Base-by-base conservation (phyloP, 37 sponge, comb jelly and placozoan species). In the Beroe forskalii region DNA sequence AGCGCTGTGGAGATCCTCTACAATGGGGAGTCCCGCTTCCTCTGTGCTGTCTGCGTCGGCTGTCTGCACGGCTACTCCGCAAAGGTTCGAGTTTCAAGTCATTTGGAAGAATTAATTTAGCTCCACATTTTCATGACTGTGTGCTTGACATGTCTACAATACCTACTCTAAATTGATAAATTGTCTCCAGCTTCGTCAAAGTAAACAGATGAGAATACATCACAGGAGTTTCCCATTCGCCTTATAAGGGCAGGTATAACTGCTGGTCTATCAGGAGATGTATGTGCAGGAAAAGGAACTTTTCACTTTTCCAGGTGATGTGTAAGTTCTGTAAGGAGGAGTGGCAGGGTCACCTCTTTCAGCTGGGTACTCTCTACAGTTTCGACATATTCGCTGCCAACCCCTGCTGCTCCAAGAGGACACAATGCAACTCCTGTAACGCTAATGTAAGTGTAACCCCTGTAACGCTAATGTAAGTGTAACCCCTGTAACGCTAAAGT, bases 351-450 rank as follows among this genome's bases (percentile, higher is more conserved):
- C 76, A 90, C 32, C 62, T 62, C 33, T 96, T 94, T 83, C 98
- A 96, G 63, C 89, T 97, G 9, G 98, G 98, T 9, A 95, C 95
- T 31, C 93, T 95, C 92, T 97, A 97, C 91, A 93, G 67, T 40
- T 97, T 94, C 80, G 96, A 97, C 91, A 67, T 97, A 25, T 95
- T 97, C 90, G 93, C 96, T 4, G 92, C 96, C 28, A 62, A 91
- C 31, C 96, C 94, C 22, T 97, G 98, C 72, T 97, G 98, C 76
- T 17, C 86, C 0, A 60, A 61, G 14, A 76, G 95, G 32, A 67
- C 91, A 67, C 63, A 90, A 35, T 97, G 97, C 76, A 94, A 67
- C 62, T 64, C 92, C 41, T 97, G 97, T 90, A 75, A 89, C 4
- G 86, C 44, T 3, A 80, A 80, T 41, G 86, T 80, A 42, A 48